phyloP scores from a whole-genome alignment of 1,140 invertebrate species.

The Drosophila pandora region DNA sequence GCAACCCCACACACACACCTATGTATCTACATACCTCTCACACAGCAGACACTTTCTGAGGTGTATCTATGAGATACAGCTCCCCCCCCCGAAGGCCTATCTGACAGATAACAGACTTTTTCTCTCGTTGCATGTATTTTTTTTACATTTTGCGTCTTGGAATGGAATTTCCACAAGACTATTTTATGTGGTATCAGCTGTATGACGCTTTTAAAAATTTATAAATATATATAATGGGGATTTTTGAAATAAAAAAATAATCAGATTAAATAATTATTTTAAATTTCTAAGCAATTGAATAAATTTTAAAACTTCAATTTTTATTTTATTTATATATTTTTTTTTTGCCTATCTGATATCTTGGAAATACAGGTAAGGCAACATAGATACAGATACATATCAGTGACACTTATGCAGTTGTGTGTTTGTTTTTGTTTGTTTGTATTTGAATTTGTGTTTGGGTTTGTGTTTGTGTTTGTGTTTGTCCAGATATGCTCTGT shows the following conservation, averaged over 20 bases:
- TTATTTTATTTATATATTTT: background rate
- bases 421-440: background rate
- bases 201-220: slow-evolving; percentile 10
- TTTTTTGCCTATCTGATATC: background rate
- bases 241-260: background rate
- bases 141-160: slow-evolving; percentile 8
- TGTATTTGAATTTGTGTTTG: slow-evolving; percentile 18
- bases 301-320: background rate
- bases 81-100: background rate
- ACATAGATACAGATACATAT: background rate
- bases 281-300: too few relatives aligned
- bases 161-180: slow-evolving; percentile 51
- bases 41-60: background rate
- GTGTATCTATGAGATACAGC: slow-evolving; percentile 39
- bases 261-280: background rate
- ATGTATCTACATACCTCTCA: slow-evolving; percentile 2
- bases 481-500: slow-evolving; percentile 65
- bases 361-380: background rate
- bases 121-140: background rate
- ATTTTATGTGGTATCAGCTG: slow-evolving; percentile 65
- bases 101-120: slow-evolving; percentile 7
- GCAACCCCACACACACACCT: slow-evolving; percentile 9
- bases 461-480: slow-evolving; percentile 3
- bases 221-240: background rate
- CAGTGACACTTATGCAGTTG: too few relatives aligned